Percentiles rank a stretch among this genome's conserved stretches.
phyloP scores from a whole-genome alignment of 2,113 vertebrate genomes.

The Corythornis vintsioides region DNA sequence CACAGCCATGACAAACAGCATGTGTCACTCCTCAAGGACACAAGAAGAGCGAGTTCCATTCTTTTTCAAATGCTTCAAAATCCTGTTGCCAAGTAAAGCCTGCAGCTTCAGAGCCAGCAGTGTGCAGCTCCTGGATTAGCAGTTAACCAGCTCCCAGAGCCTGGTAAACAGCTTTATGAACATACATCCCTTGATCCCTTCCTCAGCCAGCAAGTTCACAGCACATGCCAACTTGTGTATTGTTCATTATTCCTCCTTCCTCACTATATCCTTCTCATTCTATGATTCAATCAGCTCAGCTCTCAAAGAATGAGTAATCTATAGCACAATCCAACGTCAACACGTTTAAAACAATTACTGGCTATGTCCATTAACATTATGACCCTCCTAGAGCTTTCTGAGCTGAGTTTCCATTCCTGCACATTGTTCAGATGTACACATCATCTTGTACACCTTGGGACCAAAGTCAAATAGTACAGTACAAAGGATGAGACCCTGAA shows the following conservation, averaged over 20 bases:
- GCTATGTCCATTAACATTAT: background rate
- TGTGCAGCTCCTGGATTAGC: background rate
- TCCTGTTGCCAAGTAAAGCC: constrained; percentile 17
- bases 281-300: background rate
- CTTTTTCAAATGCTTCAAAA: constrained; percentile 29
- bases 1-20: background rate
- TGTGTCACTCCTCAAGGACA: constrained; percentile 24
- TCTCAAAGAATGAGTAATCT: background rate
- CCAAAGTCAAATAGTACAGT: background rate
- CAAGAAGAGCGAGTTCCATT: background rate
- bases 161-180: background rate
- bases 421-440: background rate
- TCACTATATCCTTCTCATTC: background rate
- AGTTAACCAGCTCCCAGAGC: constrained; percentile 11
- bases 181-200: background rate
- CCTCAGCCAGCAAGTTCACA: background rate
- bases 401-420: background rate
- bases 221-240: background rate
- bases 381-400: background rate
- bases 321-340: background rate
- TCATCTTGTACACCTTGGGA: background rate
- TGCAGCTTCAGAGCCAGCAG: constrained; percentile 17
- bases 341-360: background rate
- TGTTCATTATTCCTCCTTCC: background rate
- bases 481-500: background rate